Base-by-base conservation (phyloP, 2,888 invertebrate species). In the Lordiphosa andalusiaca region DNA sequence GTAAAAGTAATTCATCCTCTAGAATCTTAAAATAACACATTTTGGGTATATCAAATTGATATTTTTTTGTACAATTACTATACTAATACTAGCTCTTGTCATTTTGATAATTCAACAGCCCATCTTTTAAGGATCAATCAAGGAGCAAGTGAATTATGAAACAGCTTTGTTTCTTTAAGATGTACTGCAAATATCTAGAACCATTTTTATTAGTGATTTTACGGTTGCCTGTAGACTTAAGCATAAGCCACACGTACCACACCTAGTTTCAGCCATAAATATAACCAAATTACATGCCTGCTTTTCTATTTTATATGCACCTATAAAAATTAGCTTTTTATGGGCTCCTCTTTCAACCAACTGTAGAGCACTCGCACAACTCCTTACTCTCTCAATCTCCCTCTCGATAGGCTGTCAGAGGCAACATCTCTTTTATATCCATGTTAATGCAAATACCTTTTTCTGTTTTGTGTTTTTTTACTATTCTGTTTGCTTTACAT, bases 371-470 rank as follows among this genome's bases (percentile, higher is more conserved):
- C 53, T 41, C 25, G 46, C 36, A 44, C 16, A 12, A 6, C n/a
- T 16, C 16, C 16, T 4, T 16, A 10, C 19, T 5, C 6, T n/a
- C 21, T 25, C 23, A 30, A 33, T 44, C n/a, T 33, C 33, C 30
- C 40, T 25, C 30, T 21, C 35, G 46, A 55, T 59, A 46, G 56
- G 40, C 49, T 30, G 30, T 30, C 49, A 60, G 30, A 53, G 21
- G 39, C 37, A 56, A 55, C 55, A 33, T 59, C 63, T 66, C 76
- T 55, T 62, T 74, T 60, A 65, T 62, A 65, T 36, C 64, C 69
- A 59, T 64, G 67, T 56, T 69, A 71, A 76, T 72, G 74, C 74
- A 70, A 77, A 81, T 68, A 66, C 63, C 66, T 72, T 80, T 67
- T 48, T 65, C 61, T 60, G 25, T 62, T 62, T 56, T 37, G 19